Evolutionary conservation across 1,140 invertebrate species (phyloP).

Genomic region (Aleiodes sp.): DNA sequence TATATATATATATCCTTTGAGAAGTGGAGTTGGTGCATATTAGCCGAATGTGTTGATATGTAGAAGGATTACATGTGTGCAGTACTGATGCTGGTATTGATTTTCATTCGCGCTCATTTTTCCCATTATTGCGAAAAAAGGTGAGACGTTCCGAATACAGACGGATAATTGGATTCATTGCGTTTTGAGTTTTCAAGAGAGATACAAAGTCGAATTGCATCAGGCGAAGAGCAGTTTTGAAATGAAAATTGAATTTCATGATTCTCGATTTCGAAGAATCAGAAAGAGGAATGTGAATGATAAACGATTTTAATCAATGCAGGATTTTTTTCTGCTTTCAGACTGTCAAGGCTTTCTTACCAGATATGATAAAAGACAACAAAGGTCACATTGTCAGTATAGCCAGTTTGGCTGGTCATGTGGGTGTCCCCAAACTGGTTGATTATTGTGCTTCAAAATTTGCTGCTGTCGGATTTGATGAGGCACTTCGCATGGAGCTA

Average conservation of each 20-base stretch:
- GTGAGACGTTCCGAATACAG: constrained; percentile 1
- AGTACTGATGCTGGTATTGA: constrained; percentile 8
- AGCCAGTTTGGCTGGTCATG: constrained; percentile 90
- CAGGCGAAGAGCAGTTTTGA: not conserved
- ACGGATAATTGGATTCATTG: not conserved
- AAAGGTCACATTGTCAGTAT: constrained; percentile 96
- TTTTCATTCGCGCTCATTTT: constrained; percentile 38
- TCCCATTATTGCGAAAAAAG: not conserved
- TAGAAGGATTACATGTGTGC: constrained; percentile 12
- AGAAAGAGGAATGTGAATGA: not conserved
- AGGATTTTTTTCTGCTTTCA: constrained; percentile 56
- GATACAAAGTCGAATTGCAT: too few relatives aligned
- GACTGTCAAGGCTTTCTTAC: constrained; percentile 86
- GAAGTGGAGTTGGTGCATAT: constrained; percentile 54
- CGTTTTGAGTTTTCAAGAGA: too few relatives aligned
- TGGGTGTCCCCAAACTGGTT: constrained; percentile 82
- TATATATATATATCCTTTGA: constrained; percentile 36
- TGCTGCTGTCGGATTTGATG: constrained; percentile 92
- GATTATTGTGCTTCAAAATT: constrained; percentile 97
- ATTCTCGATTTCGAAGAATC: not conserved
- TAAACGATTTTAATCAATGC: not conserved
- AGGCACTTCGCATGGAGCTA: constrained; percentile 83
- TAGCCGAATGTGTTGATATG: constrained; percentile 45
- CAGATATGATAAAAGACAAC: constrained; percentile 90
- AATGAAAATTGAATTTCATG: not conserved